phyloP scores from a whole-genome alignment of 2,888 invertebrate genomes.

The Rhaphigaster nebulosa region DNA sequence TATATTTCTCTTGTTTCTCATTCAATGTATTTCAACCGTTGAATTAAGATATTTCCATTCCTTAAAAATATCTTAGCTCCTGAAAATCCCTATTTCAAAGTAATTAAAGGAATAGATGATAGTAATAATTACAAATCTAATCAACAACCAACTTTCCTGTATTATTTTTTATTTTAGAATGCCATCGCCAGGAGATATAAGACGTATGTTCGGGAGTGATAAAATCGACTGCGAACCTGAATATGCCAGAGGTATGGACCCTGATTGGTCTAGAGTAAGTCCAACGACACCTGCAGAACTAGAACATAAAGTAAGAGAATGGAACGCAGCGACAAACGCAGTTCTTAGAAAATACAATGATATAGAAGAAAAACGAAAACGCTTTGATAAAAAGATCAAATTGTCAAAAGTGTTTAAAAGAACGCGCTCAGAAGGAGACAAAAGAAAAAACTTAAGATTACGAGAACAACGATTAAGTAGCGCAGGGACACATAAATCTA shows the following conservation, averaged over 20 bases:
- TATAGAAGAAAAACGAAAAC: neutral
- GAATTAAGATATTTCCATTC: neutral
- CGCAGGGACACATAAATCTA: neutral
- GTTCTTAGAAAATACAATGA: neutral
- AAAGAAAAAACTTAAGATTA: neutral
- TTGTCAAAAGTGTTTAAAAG: neutral
- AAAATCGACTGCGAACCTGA: slow-evolving; percentile 58
- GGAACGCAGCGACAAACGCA: slow-evolving; percentile 34
- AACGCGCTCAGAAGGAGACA: slow-evolving; percentile 3
- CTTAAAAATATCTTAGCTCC: neutral
- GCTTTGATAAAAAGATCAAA: neutral
- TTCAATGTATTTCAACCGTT: no score
- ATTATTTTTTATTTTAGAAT: slow-evolving; percentile 57
- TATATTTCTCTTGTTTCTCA: no score
- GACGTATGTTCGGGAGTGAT: slow-evolving; percentile 58
- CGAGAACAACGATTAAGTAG: neutral
- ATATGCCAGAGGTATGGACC: slow-evolving; percentile 47
- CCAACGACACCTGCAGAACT: neutral
- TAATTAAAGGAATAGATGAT: neutral
- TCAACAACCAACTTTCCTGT: neutral
- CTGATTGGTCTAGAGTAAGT: slow-evolving; percentile 17
- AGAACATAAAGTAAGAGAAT: slow-evolving; percentile 32
- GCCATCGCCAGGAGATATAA: slow-evolving; percentile 59
- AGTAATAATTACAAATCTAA: neutral
- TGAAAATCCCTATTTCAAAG: neutral